phyloP scores from a whole-genome alignment of 2,797 vertebrate species.

The Lagorchestes hirsutus region DNA sequence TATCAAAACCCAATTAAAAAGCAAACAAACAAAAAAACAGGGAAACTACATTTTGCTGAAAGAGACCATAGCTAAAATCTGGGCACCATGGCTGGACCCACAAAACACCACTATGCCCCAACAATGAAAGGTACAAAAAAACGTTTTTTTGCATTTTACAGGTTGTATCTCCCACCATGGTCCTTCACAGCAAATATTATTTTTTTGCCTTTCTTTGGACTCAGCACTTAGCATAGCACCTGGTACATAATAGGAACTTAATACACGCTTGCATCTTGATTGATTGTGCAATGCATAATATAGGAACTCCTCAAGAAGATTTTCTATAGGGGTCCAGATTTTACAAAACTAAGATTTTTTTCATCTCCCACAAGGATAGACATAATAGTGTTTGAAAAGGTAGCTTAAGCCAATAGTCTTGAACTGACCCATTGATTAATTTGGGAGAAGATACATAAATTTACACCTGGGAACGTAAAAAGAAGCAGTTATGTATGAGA shows the following conservation, averaged over 20 bases:
- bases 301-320: slow-evolving; percentile 50
- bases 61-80: neutral
- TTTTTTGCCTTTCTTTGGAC: neutral
- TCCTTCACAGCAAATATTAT: neutral
- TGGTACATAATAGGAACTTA: neutral
- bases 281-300: slow-evolving; percentile 10
- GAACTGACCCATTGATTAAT: neutral
- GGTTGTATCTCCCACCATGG: neutral
- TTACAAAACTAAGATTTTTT: slow-evolving; percentile 42
- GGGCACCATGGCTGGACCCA: neutral
- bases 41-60: neutral
- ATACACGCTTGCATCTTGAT: neutral
- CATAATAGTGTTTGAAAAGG: neutral
- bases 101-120: neutral
- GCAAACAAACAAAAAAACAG: neutral
- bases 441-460: neutral
- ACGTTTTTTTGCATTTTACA: neutral
- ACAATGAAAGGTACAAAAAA: neutral
- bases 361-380: neutral
- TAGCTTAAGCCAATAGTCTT: neutral
- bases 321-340: slow-evolving; percentile 25
- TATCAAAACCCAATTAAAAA: neutral
- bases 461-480: slow-evolving; percentile 24
- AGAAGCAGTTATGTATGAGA: slow-evolving; percentile 21
- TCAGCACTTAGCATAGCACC: neutral